Evolutionary conservation across 2,113 vertebrate species (phyloP), one percentile per base, ranked within the genome.

Genomic region (Leucoraja erinaceus): DNA sequence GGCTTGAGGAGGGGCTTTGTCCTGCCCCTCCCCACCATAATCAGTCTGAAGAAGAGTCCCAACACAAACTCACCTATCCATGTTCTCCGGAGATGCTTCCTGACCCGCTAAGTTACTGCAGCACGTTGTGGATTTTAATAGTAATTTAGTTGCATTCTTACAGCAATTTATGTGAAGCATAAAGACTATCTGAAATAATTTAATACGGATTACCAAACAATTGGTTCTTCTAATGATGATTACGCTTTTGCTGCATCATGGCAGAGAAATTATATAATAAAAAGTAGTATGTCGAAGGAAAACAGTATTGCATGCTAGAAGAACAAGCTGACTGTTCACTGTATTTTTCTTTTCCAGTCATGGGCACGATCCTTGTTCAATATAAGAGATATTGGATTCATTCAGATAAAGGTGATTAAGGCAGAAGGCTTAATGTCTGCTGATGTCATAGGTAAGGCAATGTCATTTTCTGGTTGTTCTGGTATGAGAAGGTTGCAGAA

Each of bases 361-460:
- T 95, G 97, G 83, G 94, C 97, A 96, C 95, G 95, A 94, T 98
- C 98, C 93, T 97, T 99, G 94, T 96, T 96, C 95, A 98, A 98
- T 95, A 94, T 99, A 94, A 99, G 98, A 93, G 98, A 99, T 92
- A 98, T 99, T 93, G 99, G 99, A 78, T 96, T 99, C 94, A 97
- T 99, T 94, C 98, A 99, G 95, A 98, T 99, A 95, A 99, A 99
- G 96, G 97, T 99, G 95, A 98, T 99, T 96, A 96, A 97, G 94
- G 98, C 98, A 68, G 98, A 99, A 96, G 98, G 98, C 83, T 96
- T 99, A 96, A 98, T 99, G 99, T 98, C 98, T 74, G 99, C 99
- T 94, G 99, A 99, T 94, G 98, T 99, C 95, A 99, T 97, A 97
- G 99, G 99, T 98, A 97, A 96, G 96, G 78, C 93, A 93, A 66